Conservation (phyloP, 1,140 invertebrate species). For the Oreohelix idahoensis region DNA sequence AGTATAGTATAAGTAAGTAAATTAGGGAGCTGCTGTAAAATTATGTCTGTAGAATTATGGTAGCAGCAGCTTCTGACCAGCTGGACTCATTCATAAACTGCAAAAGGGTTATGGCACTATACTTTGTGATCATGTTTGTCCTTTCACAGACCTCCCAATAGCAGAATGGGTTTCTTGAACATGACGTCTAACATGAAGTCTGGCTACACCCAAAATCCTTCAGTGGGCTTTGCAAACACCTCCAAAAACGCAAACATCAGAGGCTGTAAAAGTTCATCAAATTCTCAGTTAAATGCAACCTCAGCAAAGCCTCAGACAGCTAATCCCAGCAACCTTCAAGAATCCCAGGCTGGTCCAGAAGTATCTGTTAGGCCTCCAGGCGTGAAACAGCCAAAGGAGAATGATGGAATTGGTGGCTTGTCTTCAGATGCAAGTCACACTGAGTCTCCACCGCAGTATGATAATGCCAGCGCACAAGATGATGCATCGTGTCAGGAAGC, state of each 20-base stretch:
- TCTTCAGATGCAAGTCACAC: not conserved
- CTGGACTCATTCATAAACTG: no score
- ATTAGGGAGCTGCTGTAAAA: no score
- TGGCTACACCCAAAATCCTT: not conserved
- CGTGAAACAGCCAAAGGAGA: not conserved
- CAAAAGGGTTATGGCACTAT: no score
- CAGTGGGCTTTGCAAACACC: not conserved
- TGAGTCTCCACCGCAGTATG: no score
- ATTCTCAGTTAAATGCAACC: not conserved
- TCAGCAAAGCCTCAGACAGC: not conserved
- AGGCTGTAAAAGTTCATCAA: not conserved
- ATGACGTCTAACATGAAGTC: not conserved
- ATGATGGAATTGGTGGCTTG: not conserved
- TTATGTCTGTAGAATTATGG: no score
- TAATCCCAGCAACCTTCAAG: not conserved
- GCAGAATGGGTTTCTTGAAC: not conserved
- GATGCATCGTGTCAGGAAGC: not conserved
- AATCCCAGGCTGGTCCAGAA: not conserved
- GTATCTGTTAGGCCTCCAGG: not conserved
- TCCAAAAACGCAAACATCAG: not conserved
- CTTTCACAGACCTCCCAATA: not conserved
- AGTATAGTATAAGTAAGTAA: no score
- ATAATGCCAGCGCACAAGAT: not conserved
- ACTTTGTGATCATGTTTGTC: not conserved
- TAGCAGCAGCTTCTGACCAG: no score